phyloP scores from a whole-genome alignment of 2,113 vertebrate genomes.

The Blennius ocellaris region DNA sequence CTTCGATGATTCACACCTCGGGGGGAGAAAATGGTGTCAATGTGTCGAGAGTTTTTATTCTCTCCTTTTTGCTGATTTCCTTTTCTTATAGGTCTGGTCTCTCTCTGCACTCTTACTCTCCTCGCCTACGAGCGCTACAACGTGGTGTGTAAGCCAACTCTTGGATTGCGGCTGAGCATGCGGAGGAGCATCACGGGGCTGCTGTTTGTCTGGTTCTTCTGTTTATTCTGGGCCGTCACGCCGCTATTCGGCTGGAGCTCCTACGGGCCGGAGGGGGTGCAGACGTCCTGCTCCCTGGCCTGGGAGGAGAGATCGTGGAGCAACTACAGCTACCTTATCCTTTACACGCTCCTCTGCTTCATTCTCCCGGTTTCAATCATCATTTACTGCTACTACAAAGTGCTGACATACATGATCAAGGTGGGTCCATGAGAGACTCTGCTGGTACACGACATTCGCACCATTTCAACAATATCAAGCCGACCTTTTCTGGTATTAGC shows the following conservation, averaged over 20 bases:
- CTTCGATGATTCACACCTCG: no score
- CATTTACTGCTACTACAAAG: conserved; percentile 76
- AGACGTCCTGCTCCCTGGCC: conserved; percentile 78
- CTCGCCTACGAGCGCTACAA: conserved; percentile 79
- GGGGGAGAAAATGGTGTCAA: neutral
- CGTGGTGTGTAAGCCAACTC: conserved; percentile 73
- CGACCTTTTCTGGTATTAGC: neutral
- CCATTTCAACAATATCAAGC: neutral
- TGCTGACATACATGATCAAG: conserved; percentile 71
- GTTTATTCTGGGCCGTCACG: conserved; percentile 76
- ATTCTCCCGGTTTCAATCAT: conserved; percentile 69
- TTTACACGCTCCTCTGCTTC: conserved; percentile 80
- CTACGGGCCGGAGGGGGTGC: conserved; percentile 74
- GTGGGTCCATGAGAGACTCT: conserved; percentile 40
- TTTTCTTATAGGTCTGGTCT: conserved; percentile 75
- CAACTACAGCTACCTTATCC: conserved; percentile 81
- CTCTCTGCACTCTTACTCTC: conserved; percentile 78
- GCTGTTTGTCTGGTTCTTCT: conserved; percentile 75
- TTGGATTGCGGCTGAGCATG: conserved; percentile 67
- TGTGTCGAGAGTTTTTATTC: neutral
- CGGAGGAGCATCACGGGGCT: conserved; percentile 67
- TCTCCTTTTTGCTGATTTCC: neutral
- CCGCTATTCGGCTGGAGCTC: conserved; percentile 80
- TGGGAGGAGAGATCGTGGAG: conserved; percentile 74
- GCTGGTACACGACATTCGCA: conserved; percentile 10